Evolutionary conservation across 2,797 vertebrate species (phyloP).

Genomic region (Gadopsis bispinosus): DNA sequence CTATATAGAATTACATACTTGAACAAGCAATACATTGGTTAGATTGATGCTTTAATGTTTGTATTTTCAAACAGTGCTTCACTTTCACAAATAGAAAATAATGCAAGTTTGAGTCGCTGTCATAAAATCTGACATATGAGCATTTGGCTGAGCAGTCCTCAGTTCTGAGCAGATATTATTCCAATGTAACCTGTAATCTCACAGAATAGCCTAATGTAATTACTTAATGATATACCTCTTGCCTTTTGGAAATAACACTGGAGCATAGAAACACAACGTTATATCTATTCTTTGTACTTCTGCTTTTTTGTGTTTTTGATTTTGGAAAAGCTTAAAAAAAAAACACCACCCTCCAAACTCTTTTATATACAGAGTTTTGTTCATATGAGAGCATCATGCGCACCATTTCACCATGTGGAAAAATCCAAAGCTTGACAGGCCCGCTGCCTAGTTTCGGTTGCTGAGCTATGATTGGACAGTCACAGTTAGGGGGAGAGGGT

Average conservation of each 20-base stretch:
- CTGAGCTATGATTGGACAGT: slow-evolving; percentile 9
- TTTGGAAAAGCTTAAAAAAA: not conserved
- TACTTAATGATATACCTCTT: not conserved
- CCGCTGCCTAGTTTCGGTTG: not conserved
- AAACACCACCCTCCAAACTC: not conserved
- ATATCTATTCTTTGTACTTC: not conserved
- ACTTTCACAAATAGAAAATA: slow-evolving; percentile 1
- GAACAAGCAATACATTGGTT: not conserved
- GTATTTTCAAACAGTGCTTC: not conserved
- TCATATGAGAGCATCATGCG: not conserved
- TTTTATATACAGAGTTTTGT: not conserved
- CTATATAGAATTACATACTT: not conserved
- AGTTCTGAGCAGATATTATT: too few relatives aligned
- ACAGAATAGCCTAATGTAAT: too few relatives aligned
- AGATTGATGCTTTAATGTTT: not conserved
- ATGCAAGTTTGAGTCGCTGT: not conserved
- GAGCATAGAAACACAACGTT: not conserved
- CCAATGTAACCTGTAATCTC: too few relatives aligned
- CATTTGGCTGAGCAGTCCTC: too few relatives aligned
- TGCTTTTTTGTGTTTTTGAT: not conserved
- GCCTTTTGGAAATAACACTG: not conserved
- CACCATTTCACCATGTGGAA: not conserved
- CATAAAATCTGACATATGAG: not conserved
- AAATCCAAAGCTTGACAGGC: not conserved
- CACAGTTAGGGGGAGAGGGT: not conserved